Evolutionary conservation across 2,797 vertebrate genomes (phyloP), one percentile per base, ranked within the genome.

Genomic region (Carcharodon carcharias): DNA sequence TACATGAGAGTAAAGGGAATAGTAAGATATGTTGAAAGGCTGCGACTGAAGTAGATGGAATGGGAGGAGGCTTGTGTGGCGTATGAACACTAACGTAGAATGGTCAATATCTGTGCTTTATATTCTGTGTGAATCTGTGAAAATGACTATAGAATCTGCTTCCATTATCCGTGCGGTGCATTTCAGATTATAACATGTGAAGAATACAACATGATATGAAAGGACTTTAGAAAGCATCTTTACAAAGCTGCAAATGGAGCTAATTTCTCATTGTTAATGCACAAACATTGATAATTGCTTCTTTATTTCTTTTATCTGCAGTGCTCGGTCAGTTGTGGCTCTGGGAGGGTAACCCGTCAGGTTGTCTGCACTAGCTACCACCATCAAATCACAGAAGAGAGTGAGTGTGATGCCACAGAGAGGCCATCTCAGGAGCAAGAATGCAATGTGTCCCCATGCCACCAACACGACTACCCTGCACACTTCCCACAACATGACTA

Each of bases 311-410:
- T 97, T 97, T 97, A 96, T 96, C 61, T 91, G 96, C 97, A 99
- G 99, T 99, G 99, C 97, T 98, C 99, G 87, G 98, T 98, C 96
- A 98, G 98, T 0, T 99, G 99, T 97, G 99, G 98, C 58, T 97
- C 94, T 35, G 99, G 99, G 96, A 97, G 97, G 96, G 96, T 97
- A 96, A 99, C 98, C 73, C 98, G 99, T 73, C 99, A 98, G 96
- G 98, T 99, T 96, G 97, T 98, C 96, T 99, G 99, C 97, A 98
- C 98, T 95, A 98, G 97, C 98, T 98, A 99, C 97, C 98, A 98
- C 97, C 99, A 98, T 97, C 98, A 98, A 77, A 97, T 99, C 96
- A 54, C 73, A 8, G 98, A 98, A 67, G 98, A 98, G 97, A 97
- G 98, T 96, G 98, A 99, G 97, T 99, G 99, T 96, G 98, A 99